Base-by-base conservation (phyloP, 2,797 vertebrate genomes). In the Bovichtus diacanthus region DNA sequence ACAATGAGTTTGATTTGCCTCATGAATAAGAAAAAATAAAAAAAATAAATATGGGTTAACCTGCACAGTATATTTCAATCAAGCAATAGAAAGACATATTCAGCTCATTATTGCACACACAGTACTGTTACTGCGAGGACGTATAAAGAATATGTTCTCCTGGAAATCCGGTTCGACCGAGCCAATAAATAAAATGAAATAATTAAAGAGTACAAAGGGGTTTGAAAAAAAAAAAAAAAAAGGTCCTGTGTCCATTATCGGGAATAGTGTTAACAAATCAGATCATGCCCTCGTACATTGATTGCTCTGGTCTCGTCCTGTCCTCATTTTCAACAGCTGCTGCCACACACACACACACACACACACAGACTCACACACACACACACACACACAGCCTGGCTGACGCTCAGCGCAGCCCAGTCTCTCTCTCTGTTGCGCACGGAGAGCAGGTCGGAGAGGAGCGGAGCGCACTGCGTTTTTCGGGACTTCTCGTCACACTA, bases 231-330 rank as follows among this genome's bases (percentile, higher is more conserved):
- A 67, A 56, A 34, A n/a, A n/a, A n/a, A n/a, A n/a, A n/a, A n/a
- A n/a, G n/a, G n/a, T 9, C 47, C 46, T 16, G 65, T 38, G 68
- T 74, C 65, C 58, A 70, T 90, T 70, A 85, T 80, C 80, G 82
- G 71, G 55, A 90, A 83, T 76, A 84, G 79, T 81, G 88, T 87
- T 83, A 90, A 90, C 88, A 87, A 87, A 92, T 93, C 84, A 89
- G 91, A 93, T 93, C 93, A 90, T 86, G 83, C 83, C 91, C 85
- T 94, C 94, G 59, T 91, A 83, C 90, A 94, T 95, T 92, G 95
- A 95, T 95, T 95, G 94, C 94, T 95, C 90, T 94, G 91, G 95
- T 94, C 95, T 95, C 83, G 90, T 93, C 84, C 86, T 92, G 87
- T 93, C 87, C 88, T 91, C 87, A 73, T 92, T 91, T 88, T 90